Evolutionary conservation across 1,140 invertebrate species (phyloP).

Genomic region (Orussus abietinus): DNA sequence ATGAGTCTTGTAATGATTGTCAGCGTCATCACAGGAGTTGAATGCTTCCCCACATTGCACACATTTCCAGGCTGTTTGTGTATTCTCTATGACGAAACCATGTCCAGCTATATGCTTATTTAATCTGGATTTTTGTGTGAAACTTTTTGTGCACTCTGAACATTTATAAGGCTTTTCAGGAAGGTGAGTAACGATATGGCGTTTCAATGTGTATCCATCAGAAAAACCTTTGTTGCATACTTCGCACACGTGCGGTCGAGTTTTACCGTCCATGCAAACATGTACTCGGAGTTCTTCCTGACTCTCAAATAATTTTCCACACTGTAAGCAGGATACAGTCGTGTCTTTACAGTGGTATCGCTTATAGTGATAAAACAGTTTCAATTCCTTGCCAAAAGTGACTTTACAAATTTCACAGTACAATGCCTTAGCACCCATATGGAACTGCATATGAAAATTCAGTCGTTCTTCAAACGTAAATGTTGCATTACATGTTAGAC

Average conservation of each 20-base stretch:
- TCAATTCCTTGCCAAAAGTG: slow-evolving; percentile 32
- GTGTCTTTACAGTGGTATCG: slow-evolving; percentile 31
- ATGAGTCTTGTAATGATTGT: slow-evolving; percentile 24
- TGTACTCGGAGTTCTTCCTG: slow-evolving; percentile 23
- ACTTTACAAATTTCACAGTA: slow-evolving; percentile 30
- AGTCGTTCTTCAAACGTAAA: slow-evolving; percentile 33
- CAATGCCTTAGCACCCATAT: slow-evolving; percentile 21
- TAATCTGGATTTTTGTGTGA: slow-evolving; percentile 33
- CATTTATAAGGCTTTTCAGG: slow-evolving; percentile 83
- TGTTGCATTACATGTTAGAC: slow-evolving; percentile 22
- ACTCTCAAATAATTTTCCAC: slow-evolving; percentile 30
- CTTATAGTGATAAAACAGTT: slow-evolving; percentile 34
- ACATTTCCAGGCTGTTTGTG: slow-evolving; percentile 33
- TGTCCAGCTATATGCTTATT: slow-evolving; percentile 32
- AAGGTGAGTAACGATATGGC: slow-evolving; percentile 47
- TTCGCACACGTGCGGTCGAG: slow-evolving; percentile 80
- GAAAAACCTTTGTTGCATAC: slow-evolving; percentile 92
- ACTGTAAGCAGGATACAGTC: slow-evolving; percentile 30
- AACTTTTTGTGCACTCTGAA: slow-evolving; percentile 66
- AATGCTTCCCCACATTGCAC: slow-evolving; percentile 27
- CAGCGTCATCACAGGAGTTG: slow-evolving; percentile 19
- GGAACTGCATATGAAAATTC: slow-evolving; percentile 32
- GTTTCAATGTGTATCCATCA: slow-evolving; percentile 87
- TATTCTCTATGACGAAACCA: slow-evolving; percentile 27
- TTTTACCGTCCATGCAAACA: slow-evolving; percentile 30